phyloP scores from a whole-genome alignment of 2,888 invertebrate species.

The Heterodera filipjevi region DNA sequence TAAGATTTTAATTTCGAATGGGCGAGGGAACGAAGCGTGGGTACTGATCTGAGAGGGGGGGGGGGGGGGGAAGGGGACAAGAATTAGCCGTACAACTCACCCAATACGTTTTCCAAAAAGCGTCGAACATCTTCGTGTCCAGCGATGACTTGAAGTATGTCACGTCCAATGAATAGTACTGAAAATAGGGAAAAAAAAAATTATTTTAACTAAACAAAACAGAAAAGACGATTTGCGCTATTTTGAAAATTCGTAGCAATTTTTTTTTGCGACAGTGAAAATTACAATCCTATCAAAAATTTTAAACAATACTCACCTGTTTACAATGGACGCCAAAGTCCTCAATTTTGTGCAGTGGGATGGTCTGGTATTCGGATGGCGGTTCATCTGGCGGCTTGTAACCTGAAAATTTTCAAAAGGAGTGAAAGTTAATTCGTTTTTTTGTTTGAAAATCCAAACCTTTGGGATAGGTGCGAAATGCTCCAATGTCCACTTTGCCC shows the following conservation, averaged over 20 bases:
- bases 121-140: slow-evolving; percentile 87
- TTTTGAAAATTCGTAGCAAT: neutral
- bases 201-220: too few relatives aligned
- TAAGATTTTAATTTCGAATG: too few relatives aligned
- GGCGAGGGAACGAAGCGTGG: too few relatives aligned
- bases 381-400: slow-evolving; percentile 98
- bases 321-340: slow-evolving; percentile 99
- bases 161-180: slow-evolving; percentile 94
- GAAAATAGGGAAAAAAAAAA: too few relatives aligned
- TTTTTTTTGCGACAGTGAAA: neutral
- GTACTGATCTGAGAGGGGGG: too few relatives aligned
- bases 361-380: slow-evolving; percentile 97
- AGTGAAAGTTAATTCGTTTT: too few relatives aligned
- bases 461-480: slow-evolving; percentile 72
- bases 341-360: slow-evolving; percentile 97
- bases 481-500: slow-evolving; percentile 93
- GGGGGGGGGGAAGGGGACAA: too few relatives aligned
- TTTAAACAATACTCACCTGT: too few relatives aligned
- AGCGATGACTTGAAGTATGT: slow-evolving; percentile 96
- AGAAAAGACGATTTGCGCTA: too few relatives aligned
- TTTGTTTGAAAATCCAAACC: slow-evolving; percentile 80
- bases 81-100: too few relatives aligned
- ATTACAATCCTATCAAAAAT: neutral
- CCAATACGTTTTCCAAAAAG: slow-evolving; percentile 99
- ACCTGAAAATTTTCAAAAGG: slow-evolving; percentile 72